A percentile compares a stretch with the other conserved stretches of the same genome.
Conservation (phyloP, 1,140 invertebrate genomes). For the Drosophila lini region DNA sequence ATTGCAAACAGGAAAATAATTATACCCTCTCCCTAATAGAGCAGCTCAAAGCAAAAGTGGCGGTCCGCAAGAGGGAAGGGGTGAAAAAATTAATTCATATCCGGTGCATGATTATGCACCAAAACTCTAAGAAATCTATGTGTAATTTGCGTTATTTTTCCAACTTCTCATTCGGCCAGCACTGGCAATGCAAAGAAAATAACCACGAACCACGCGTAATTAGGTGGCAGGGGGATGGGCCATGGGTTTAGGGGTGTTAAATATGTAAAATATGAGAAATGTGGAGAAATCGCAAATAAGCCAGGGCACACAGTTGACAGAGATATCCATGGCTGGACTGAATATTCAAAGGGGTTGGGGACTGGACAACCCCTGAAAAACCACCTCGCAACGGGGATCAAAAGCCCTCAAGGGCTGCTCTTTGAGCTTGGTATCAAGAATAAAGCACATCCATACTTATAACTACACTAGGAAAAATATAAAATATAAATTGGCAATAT, state of each 20-base stretch:
- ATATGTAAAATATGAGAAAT: conserved; percentile 58
- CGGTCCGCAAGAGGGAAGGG: neutral
- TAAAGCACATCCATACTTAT: conserved; percentile 20
- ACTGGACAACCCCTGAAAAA: conserved; percentile 66
- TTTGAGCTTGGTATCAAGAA: conserved; percentile 41
- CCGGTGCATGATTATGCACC: conserved; percentile 80
- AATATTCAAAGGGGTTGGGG: conserved; percentile 23
- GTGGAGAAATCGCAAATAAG: conserved; percentile 70
- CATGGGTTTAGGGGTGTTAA: conserved; percentile 31
- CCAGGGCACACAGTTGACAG: conserved; percentile 57
- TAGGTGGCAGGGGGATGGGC: conserved; percentile 33
- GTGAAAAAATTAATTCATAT: conserved; percentile 77
- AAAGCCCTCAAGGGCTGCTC: conserved; percentile 37
- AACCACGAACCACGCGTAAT: conserved; percentile 42
- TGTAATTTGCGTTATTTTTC: conserved; percentile 70
- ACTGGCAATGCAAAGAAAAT: conserved; percentile 16
- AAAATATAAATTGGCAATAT: neutral
- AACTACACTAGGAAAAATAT: conserved; percentile 1
- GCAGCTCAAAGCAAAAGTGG: conserved; percentile 23
- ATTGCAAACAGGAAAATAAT: conserved; percentile 36
- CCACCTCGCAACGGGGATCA: conserved; percentile 43
- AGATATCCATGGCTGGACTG: conserved; percentile 32
- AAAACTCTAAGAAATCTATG: conserved; percentile 79
- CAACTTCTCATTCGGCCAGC: conserved; percentile 43
- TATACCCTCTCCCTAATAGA: conserved; percentile 27